phyloP scores from a whole-genome alignment of 2,888 invertebrate genomes.

The Apeira syringaria region DNA sequence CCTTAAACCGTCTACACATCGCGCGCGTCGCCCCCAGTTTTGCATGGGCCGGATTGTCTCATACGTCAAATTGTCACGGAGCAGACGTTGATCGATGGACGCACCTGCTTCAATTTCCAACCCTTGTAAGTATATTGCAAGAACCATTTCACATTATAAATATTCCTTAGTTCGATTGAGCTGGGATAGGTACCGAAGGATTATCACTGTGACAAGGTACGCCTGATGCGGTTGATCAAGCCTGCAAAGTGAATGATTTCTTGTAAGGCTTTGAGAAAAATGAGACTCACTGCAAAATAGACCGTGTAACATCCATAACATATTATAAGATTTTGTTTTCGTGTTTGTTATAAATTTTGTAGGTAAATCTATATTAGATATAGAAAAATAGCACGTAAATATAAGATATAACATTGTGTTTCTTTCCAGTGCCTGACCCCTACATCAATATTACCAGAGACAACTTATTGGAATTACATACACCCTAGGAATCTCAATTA shows the following conservation, averaged over 20 bases:
- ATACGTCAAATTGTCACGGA: constrained; percentile 79
- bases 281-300: constrained; percentile 62
- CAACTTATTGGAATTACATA: too few relatives aligned
- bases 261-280: constrained; percentile 36
- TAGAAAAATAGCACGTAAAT: too few relatives aligned
- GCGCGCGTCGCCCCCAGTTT: constrained; percentile 53
- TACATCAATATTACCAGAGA: too few relatives aligned
- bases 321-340: too few relatives aligned
- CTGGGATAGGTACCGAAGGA: background rate
- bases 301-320: too few relatives aligned
- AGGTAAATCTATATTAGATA: too few relatives aligned
- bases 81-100: constrained; percentile 72
- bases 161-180: background rate
- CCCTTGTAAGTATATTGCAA: constrained; percentile 42
- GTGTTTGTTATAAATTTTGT: too few relatives aligned
- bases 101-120: constrained; percentile 67
- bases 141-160: constrained; percentile 8
- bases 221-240: background rate
- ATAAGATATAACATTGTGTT: too few relatives aligned
- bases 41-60: constrained; percentile 75
- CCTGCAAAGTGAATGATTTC: constrained; percentile 19
- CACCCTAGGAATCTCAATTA: too few relatives aligned
- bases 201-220: constrained; percentile 8
- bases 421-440: too few relatives aligned
- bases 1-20: constrained; percentile 47